phyloP scores from a whole-genome alignment of 2,888 invertebrate species.

The Athripsodes cinereus region DNA sequence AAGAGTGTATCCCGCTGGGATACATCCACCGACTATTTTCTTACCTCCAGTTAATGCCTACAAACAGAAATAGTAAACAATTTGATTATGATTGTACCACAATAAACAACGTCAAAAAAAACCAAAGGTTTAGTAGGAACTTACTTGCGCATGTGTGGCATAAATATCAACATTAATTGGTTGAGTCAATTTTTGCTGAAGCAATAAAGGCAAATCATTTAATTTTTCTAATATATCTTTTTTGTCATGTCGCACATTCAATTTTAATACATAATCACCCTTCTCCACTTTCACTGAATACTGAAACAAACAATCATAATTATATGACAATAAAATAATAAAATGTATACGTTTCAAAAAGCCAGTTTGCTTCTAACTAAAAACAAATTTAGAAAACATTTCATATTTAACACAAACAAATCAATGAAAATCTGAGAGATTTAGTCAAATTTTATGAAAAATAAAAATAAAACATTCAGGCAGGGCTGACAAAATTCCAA shows the following conservation, averaged over 20 bases:
- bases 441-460: too few species aligned
- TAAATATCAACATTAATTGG: conserved; percentile 75
- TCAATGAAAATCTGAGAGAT: too few species aligned
- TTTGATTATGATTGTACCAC: neutral
- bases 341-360: too few species aligned
- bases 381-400: too few species aligned
- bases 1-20: conserved; percentile 55
- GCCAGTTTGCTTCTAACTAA: too few species aligned
- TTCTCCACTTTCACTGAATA: conserved; percentile 87
- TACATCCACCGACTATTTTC: conserved; percentile 58
- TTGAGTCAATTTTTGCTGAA: conserved; percentile 70
- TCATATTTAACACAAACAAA: too few species aligned
- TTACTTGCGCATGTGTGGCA: conserved; percentile 38
- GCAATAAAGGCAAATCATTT: conserved; percentile 67
- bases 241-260: conserved; percentile 89
- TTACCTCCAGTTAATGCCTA: conserved; percentile 73
- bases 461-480: too few species aligned
- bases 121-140: neutral
- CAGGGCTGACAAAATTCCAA: too few species aligned
- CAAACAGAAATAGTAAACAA: conserved; percentile 30
- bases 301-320: conserved; percentile 39
- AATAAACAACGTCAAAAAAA: neutral
- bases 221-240: conserved; percentile 79
- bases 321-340: neutral
- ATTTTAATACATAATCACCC: conserved; percentile 83